Conservation (phyloP, 2,797 vertebrate species). For the Ispidina picta region DNA sequence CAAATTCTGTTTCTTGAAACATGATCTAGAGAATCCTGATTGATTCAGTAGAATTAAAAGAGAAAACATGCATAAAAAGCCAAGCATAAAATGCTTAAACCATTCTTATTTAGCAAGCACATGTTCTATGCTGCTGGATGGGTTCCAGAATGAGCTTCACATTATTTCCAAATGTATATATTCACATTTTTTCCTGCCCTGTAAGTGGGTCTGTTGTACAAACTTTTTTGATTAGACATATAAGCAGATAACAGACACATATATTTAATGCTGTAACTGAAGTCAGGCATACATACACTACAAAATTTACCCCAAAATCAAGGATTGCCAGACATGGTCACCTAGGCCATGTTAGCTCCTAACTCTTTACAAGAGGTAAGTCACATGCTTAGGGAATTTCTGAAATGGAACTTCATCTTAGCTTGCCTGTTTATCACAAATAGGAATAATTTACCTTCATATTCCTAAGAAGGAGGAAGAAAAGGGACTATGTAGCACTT, state of each 20-base stretch:
- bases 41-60: not conserved
- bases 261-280: not conserved
- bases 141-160: not conserved
- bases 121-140: not conserved
- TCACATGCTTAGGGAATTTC: not conserved
- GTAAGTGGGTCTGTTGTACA: not conserved
- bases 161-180: not conserved
- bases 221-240: not conserved
- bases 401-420: not conserved
- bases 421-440: not conserved
- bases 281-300: not conserved
- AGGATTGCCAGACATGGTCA: not conserved
- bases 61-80: not conserved
- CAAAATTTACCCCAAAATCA: not conserved
- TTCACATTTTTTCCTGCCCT: not conserved
- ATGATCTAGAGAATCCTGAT: not conserved
- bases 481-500: not conserved
- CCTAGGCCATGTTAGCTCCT: not conserved
- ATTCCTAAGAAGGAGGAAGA: not conserved
- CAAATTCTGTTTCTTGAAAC: not conserved
- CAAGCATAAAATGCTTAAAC: not conserved
- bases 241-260: not conserved
- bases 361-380: not conserved
- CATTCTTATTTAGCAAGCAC: not conserved
- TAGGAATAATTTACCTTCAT: not conserved